Conservation (phyloP, 2,888 invertebrate genomes). For the Drosophila flavopinicola region DNA sequence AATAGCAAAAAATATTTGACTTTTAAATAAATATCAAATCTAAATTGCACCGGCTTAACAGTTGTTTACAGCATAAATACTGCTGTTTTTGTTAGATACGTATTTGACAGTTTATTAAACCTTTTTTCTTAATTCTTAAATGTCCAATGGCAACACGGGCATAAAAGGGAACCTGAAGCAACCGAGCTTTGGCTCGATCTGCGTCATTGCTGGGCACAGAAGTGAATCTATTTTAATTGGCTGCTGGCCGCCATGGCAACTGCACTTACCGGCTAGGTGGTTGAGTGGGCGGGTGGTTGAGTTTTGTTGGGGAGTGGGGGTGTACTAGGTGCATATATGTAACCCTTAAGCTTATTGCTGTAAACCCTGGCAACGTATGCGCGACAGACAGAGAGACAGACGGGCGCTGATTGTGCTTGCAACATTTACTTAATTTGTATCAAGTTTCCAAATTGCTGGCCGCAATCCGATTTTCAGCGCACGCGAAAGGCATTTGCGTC, state of each 20-base stretch:
- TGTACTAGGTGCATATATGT: conserved; percentile 20
- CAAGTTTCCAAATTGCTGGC: conserved; percentile 48
- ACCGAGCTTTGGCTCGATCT: conserved; percentile 20
- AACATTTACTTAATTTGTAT: conserved; percentile 68
- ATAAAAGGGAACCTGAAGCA: conserved; percentile 15
- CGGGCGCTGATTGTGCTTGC: neutral
- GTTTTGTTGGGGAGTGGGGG: neutral
- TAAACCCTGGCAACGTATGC: conserved; percentile 41
- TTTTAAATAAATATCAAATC: no score
- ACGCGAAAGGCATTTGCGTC: conserved; percentile 50
- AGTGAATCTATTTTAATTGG: conserved; percentile 63
- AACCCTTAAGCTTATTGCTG: conserved; percentile 40
- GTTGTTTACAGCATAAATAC: no score
- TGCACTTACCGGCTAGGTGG: conserved; percentile 10
- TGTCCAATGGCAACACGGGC: neutral
- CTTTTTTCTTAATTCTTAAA: neutral
- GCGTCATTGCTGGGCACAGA: conserved; percentile 4
- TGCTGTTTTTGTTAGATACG: no score
- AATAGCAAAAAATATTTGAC: no score
- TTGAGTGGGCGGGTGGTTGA: neutral
- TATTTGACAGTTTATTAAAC: no score
- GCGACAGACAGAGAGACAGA: no score
- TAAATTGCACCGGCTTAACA: no score
- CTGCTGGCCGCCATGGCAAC: conserved; percentile 54
- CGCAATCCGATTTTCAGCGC: conserved; percentile 64